Evolutionary conservation across 1,140 invertebrate species (phyloP).

Genomic region (Adelges cooleyi): DNA sequence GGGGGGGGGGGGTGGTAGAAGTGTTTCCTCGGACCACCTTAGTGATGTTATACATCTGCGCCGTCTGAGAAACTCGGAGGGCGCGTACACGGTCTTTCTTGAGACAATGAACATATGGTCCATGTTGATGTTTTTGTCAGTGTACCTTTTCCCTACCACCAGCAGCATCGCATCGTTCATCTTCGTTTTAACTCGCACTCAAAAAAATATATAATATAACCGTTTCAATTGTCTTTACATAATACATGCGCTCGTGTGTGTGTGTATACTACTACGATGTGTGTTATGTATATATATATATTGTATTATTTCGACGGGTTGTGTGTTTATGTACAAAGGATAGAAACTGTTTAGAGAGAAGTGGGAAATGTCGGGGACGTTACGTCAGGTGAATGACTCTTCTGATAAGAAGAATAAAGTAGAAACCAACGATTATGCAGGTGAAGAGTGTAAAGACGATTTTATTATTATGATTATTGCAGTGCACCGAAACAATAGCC

Average conservation of each 20-base stretch:
- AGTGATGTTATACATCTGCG: background rate
- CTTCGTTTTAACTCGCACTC: too few species aligned
- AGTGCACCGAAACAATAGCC: background rate
- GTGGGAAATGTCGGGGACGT: background rate
- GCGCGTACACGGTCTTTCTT: background rate
- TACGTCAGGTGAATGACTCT: conserved; percentile 16
- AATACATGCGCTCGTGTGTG: background rate
- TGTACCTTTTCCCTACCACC: background rate
- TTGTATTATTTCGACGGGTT: background rate
- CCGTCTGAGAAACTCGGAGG: background rate
- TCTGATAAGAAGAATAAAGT: conserved; percentile 6
- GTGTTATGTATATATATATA: too few species aligned
- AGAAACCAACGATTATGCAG: conserved; percentile 11
- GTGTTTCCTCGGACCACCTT: background rate
- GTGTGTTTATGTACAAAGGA: background rate
- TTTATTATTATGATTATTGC: conserved; percentile 4
- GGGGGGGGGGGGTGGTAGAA: too few species aligned
- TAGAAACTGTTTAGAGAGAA: background rate
- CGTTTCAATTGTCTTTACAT: conserved; percentile 17
- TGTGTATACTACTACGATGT: background rate
- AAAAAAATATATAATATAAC: too few species aligned
- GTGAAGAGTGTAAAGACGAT: conserved; percentile 10
- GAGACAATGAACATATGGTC: conserved; percentile 4
- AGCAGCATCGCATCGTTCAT: background rate
- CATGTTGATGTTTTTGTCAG: background rate